Evolutionary conservation across 1,140 invertebrate genomes (phyloP).

Genomic region (Phenacoccus solenopsis): DNA sequence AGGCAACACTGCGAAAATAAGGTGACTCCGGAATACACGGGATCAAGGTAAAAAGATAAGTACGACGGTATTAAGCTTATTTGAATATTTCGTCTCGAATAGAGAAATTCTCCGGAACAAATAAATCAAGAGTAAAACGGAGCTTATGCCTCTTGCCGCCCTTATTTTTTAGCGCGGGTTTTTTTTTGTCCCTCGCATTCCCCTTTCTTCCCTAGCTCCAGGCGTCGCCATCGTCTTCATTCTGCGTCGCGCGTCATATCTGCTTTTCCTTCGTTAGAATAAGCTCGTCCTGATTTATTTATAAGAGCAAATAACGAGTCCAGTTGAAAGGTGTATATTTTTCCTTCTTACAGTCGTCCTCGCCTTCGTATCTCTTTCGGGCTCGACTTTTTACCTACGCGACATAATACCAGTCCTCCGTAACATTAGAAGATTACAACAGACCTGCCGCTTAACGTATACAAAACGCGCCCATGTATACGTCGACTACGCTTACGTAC

Average conservation of each 20-base stretch:
- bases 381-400: neutral
- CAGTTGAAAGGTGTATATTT: slow-evolving; percentile 2
- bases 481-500: neutral
- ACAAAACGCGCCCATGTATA: neutral
- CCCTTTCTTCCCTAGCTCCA: neutral
- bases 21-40: neutral
- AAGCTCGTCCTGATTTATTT: slow-evolving; percentile 8
- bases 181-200: neutral
- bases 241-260: neutral
- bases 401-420: too few relatives aligned
- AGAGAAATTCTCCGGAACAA: slow-evolving; percentile 14
- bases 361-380: neutral
- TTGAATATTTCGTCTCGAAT: slow-evolving; percentile 15
- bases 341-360: neutral
- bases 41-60: slow-evolving; percentile 15
- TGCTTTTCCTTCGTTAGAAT: neutral
- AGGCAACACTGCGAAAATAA: neutral
- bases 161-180: neutral
- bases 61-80: slow-evolving; percentile 12
- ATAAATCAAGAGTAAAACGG: slow-evolving; percentile 15
- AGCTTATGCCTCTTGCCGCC: slow-evolving; percentile 9
- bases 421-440: neutral
- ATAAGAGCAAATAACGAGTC: slow-evolving; percentile 14
- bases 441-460: neutral
- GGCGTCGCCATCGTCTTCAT: neutral